Evolutionary conservation across 2,113 vertebrate species (phyloP), one percentile per base, ranked within the genome.

Genomic region (Nanorana parkeri): DNA sequence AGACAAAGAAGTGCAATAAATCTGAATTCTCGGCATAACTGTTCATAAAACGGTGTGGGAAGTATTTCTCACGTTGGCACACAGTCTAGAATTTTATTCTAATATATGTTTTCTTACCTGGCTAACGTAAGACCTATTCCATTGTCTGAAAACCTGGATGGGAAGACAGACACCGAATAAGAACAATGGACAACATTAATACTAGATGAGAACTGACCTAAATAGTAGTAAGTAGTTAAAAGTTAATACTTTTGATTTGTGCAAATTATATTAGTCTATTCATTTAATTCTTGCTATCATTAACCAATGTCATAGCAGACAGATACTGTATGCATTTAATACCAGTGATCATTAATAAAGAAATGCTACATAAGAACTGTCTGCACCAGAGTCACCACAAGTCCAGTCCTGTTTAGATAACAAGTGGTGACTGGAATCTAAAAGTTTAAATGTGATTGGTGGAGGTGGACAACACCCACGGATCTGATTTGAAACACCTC

Each of bases 41-140:
- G 2, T 47, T 47, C 10, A 47, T 13, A 47, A 13, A 47, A 47
- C 8, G 13, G 11, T 64, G 13, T 68, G 20, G 36, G 41, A 21
- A n/a, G 19, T 20, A 54, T 67, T 78, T 78, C 76, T 51, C 63
- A 78, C 21, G 24, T 20, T 29, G 10, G 26, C 24, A 66, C 17
- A 55, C 7, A 15, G 29, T 20, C 23, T 54, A 66, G 4, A 66
- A 74, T 21, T 20, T 6, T 32, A 13, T 36, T 19, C 7, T 36
- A n/a, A 60, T 63, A 61, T 63, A 63, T 47, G n/a, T 1, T 1
- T 32, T 80, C 69, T 86, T 82, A 87, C 86, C 86, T 87, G 73
- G 86, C 84, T 55, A 89, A 68, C 29, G 86, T 87, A 54, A 91
- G 86, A 64, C 85, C 82, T 21, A 85, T 89, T 67, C 86, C 87